A percentile compares a stretch with the other conserved stretches of the same genome.
These are phyloP conservation scores for Linnaemya tessellans DNA, from an alignment of 2,888 invertebrate genomes.

Conservation along the genomic window DNA sequence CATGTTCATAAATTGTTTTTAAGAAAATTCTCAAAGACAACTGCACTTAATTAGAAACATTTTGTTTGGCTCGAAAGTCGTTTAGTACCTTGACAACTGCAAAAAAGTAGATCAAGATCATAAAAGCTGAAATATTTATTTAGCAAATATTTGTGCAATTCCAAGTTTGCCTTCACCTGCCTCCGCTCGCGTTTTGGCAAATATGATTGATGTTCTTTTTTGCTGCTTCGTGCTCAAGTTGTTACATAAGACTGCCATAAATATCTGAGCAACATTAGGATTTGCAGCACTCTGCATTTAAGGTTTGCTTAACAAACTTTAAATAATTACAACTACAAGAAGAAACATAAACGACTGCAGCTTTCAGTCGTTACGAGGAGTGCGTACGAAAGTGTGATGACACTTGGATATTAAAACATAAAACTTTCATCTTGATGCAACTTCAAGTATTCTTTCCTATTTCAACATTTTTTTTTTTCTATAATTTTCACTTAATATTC, in stretches of 20 bases:
- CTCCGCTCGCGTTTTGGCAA: not conserved
- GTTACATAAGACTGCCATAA: constrained; percentile 26
- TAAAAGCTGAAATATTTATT: constrained; percentile 25
- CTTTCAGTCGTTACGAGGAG: not conserved
- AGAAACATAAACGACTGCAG: not conserved
- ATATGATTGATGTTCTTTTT: constrained; percentile 54
- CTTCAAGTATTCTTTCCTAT: constrained; percentile 25
- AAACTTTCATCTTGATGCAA: constrained; percentile 7
- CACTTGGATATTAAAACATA: constrained; percentile 19
- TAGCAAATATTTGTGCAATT: constrained; percentile 9
- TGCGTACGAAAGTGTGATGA: constrained; percentile 5
- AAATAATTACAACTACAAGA: constrained; percentile 38
- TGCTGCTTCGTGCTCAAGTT: not conserved
- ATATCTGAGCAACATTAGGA: constrained; percentile 28
- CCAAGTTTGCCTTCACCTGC: not conserved
- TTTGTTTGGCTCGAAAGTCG: not conserved
- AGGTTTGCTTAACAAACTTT: constrained; percentile 43
- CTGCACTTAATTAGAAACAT: not conserved
- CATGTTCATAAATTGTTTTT: not conserved
- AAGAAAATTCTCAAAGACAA: not conserved
- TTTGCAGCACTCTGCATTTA: constrained; percentile 37
- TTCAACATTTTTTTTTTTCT: not conserved
- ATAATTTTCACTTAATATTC: constrained; percentile 16
- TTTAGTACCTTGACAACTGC: constrained; percentile 47
- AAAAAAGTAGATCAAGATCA: constrained; percentile 46